These are phyloP conservation scores for Trachops cirrhosus DNA, from an alignment of 2,797 vertebrate species.

Conservation along the genomic window DNA sequence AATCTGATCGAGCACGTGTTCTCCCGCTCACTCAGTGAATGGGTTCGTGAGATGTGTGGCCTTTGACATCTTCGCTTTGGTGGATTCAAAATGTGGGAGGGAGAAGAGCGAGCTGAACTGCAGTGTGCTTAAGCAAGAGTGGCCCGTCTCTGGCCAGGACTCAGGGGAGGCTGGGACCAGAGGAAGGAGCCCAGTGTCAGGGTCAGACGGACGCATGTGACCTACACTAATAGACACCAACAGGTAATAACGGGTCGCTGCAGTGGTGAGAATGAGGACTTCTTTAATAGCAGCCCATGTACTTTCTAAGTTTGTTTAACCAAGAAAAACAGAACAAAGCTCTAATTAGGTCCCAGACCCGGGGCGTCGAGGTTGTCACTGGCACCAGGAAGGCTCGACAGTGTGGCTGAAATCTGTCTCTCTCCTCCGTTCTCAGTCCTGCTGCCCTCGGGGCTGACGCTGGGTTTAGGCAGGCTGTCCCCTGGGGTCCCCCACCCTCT, in stretches of 20 bases:
- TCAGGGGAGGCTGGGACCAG: no score
- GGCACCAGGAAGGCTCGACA: rapidly evolving
- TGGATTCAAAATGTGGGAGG: neutral
- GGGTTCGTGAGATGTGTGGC: rapidly evolving
- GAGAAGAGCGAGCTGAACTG: neutral
- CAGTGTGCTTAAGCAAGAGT: rapidly evolving
- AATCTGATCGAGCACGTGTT: neutral
- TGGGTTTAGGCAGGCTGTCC: neutral
- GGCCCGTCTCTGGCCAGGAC: rapidly evolving
- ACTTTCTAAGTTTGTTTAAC: neutral
- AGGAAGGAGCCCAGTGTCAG: neutral
- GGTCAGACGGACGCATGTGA: rapidly evolving
- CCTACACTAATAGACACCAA: rapidly evolving
- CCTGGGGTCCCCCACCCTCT: neutral
- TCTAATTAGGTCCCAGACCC: neutral
- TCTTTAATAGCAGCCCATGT: no score
- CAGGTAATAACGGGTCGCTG: rapidly evolving
- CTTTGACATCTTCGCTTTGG: neutral
- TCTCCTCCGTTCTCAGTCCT: rapidly evolving
- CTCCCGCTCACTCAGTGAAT: rapidly evolving
- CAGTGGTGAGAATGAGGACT: neutral
- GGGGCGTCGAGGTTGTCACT: rapidly evolving
- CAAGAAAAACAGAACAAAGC: neutral
- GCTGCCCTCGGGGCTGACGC: neutral
- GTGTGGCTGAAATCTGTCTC: neutral